These are phyloP conservation scores for Drosophila birchii DNA, from an alignment of 2,888 invertebrate species.

Conservation along the genomic window DNA sequence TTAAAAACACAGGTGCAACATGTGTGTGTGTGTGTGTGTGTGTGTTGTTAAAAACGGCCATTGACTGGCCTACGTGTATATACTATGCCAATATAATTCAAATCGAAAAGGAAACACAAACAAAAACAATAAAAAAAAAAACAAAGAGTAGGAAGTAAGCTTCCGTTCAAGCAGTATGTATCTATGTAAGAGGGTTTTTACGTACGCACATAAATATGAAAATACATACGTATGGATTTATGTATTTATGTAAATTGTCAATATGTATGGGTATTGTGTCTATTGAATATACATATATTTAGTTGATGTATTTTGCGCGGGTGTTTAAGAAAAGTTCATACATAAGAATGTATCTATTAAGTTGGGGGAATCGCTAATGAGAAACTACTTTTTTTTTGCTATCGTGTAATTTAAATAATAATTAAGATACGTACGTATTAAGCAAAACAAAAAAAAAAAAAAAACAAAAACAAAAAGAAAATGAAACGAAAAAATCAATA, in stretches of 20 bases:
- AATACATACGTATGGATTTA: slow-evolving; percentile 12
- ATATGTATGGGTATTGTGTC: slow-evolving; percentile 13
- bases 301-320: slow-evolving; percentile 6
- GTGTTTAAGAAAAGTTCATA: background rate
- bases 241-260: slow-evolving; percentile 21
- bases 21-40: slow-evolving; percentile 5
- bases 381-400: slow-evolving; percentile 20
- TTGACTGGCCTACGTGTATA: slow-evolving; percentile 9
- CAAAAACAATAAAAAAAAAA: background rate
- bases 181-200: background rate
- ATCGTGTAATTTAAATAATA: slow-evolving; percentile 19
- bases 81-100: slow-evolving; percentile 12
- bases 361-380: slow-evolving; percentile 14
- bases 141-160: background rate
- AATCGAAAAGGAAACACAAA: background rate
- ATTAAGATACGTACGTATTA: background rate
- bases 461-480: background rate
- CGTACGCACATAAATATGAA: slow-evolving; percentile 6
- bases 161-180: slow-evolving; percentile 4
- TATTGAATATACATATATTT: background rate
- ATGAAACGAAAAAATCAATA: slow-evolving; percentile 11
- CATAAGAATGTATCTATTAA: background rate
- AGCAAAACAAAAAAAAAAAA: background rate
- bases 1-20: background rate
- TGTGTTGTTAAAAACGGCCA: slow-evolving; percentile 1